phyloP scores from a whole-genome alignment of 2,797 vertebrate species.

The Liparis tanakae region DNA sequence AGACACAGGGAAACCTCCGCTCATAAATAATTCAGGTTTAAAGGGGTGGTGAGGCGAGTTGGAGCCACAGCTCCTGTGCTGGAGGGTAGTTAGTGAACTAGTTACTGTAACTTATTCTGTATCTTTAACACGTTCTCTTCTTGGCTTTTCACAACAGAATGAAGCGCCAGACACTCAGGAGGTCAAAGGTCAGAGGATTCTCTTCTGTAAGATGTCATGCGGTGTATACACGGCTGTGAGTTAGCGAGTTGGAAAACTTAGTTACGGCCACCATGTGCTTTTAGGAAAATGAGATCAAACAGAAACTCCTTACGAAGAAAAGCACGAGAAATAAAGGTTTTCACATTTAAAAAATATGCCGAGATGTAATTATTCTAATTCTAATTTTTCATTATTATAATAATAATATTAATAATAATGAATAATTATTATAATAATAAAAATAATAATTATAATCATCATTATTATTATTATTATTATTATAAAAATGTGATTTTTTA shows the following conservation, averaged over 20 bases:
- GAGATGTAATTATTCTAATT: neutral
- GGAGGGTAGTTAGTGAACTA: neutral
- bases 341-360: conserved; percentile 1
- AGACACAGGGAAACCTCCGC: conserved; percentile 43
- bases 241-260: neutral
- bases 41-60: conserved; percentile 25
- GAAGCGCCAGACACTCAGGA: neutral
- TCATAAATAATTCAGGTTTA: conserved; percentile 61
- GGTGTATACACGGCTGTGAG: neutral
- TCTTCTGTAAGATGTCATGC: neutral
- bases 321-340: neutral
- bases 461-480: no score
- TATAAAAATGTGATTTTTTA: neutral
- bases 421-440: no score
- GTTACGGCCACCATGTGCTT: neutral
- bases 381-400: neutral
- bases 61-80: neutral
- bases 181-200: neutral
- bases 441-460: neutral
- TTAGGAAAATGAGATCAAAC: neutral
- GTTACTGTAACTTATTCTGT: neutral
- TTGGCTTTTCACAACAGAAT: neutral
- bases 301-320: neutral
- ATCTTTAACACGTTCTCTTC: neutral
- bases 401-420: no score